Percentiles rank a stretch among this genome's conserved stretches.
These are phyloP conservation scores for Oreotrochilus melanogaster DNA, from an alignment of 2,113 vertebrate genomes.

Conservation along the genomic window DNA sequence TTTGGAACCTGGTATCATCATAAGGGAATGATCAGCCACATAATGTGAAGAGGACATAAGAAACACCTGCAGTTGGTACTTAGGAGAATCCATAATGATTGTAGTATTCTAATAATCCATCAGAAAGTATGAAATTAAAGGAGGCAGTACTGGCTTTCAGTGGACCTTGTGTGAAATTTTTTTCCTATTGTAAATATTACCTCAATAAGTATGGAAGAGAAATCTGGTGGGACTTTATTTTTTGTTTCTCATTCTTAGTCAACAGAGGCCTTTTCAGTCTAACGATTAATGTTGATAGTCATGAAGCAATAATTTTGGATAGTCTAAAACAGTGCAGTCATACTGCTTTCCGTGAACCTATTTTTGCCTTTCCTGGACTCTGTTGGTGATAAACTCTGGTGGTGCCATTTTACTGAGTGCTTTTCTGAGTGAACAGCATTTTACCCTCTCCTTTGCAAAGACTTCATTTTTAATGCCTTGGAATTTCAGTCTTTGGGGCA, in stretches of 20 bases:
- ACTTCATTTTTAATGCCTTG: not conserved
- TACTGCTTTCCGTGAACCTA: not conserved
- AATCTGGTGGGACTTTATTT: not conserved
- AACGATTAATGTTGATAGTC: not conserved
- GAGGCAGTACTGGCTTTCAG: not conserved
- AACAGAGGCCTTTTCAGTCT: not conserved
- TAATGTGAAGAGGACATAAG: not conserved
- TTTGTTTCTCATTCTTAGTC: not conserved
- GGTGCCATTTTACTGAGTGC: not conserved
- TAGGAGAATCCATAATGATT: not conserved
- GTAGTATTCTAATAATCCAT: not conserved
- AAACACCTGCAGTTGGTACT: not conserved
- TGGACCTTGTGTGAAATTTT: not conserved
- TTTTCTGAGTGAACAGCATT: not conserved
- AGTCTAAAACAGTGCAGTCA: not conserved
- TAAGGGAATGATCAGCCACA: not conserved
- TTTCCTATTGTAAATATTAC: not conserved
- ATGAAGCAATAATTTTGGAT: not conserved
- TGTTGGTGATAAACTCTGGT: not conserved
- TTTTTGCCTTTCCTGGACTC: not conserved
- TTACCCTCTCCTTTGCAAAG: not conserved
- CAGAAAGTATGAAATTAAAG: not conserved
- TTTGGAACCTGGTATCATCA: not conserved
- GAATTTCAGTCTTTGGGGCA: not conserved
- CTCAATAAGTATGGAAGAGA: conserved; percentile 11